Conservation (phyloP, 2,113 vertebrate genomes). For the Macroglossus sobrinus region DNA sequence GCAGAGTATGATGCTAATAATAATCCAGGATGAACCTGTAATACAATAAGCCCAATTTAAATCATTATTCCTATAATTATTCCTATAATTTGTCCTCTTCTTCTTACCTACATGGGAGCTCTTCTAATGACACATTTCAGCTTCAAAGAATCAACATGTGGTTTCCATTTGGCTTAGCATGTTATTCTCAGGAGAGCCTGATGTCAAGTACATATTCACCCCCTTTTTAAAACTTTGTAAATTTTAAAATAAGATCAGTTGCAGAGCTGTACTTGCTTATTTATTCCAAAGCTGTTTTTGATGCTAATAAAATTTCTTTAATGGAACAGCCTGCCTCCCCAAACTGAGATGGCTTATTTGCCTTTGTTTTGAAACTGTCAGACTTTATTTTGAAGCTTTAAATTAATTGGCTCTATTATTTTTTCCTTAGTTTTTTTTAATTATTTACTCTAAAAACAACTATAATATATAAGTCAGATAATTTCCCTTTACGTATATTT, state of each 20-base stretch:
- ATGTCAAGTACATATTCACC: neutral
- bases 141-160: neutral
- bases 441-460: constrained; percentile 35
- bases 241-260: neutral
- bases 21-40: neutral
- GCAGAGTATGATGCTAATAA: neutral
- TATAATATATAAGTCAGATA: neutral
- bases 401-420: constrained; percentile 1
- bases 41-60: neutral
- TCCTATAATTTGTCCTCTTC: neutral
- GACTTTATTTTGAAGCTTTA: constrained; percentile 24
- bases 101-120: neutral
- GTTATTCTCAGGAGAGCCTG: neutral
- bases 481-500: constrained; percentile 25
- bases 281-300: neutral
- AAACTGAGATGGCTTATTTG: neutral
- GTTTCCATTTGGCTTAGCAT: neutral
- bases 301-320: neutral
- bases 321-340: neutral
- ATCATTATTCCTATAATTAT: neutral
- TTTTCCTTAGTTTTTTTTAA: constrained; percentile 26
- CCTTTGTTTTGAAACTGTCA: neutral
- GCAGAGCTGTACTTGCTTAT: neutral
- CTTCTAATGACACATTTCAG: neutral
- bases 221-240: neutral